phyloP scores from a whole-genome alignment of 2,113 vertebrate species.

The Willisornis vidua region DNA sequence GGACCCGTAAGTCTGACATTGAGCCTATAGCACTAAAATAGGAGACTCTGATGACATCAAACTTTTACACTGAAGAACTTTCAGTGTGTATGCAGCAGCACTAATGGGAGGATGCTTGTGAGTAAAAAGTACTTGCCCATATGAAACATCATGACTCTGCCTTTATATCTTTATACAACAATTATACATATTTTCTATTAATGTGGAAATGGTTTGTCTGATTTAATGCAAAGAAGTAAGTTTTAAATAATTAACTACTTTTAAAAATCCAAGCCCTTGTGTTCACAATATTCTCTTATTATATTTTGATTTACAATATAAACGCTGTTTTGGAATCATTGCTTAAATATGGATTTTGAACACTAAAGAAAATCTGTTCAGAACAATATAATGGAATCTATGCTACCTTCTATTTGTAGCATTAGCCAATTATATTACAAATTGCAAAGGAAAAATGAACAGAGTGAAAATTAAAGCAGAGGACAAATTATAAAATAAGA shows the following conservation, averaged over 20 bases:
- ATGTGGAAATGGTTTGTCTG: background rate
- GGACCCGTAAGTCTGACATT: background rate
- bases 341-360: background rate
- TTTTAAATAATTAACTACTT: background rate
- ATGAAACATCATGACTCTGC: background rate
- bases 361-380: background rate
- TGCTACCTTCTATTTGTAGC: background rate
- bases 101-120: background rate
- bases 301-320: background rate
- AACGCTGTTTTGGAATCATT: background rate
- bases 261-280: background rate
- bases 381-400: background rate
- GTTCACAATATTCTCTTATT: background rate
- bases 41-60: background rate
- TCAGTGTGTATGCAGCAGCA: background rate
- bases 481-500: background rate
- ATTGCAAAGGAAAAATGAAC: background rate
- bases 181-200: background rate
- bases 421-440: background rate
- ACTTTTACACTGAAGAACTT: background rate
- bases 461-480: background rate
- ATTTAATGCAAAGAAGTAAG: background rate
- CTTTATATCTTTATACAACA: background rate
- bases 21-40: background rate
- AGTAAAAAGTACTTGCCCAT: background rate